Evolutionary conservation across 2,113 vertebrate genomes (phyloP).

Genomic region (Labeo rohita): DNA sequence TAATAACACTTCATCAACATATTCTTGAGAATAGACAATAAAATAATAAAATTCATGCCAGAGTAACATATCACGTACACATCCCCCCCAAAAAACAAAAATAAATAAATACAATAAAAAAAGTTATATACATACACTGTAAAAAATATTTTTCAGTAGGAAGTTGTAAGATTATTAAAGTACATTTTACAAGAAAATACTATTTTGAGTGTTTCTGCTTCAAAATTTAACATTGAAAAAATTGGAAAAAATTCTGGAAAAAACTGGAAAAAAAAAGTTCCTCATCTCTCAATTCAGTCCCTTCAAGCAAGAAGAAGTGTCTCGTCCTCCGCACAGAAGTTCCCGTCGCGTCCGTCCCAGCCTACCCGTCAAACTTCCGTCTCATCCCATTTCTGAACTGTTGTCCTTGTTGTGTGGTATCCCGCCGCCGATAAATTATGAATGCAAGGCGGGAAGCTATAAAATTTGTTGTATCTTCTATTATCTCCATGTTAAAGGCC

Average conservation of each 20-base stretch:
- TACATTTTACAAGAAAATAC: neutral
- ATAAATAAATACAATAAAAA: no score
- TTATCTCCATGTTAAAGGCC: conserved; percentile 99
- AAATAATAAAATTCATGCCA: neutral
- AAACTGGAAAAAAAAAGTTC: neutral
- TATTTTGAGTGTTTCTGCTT: no score
- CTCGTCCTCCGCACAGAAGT: conserved; percentile 41
- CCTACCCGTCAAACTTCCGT: conserved; percentile 53
- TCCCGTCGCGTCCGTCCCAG: conserved; percentile 45
- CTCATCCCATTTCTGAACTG: conserved; percentile 52
- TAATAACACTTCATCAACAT: neutral
- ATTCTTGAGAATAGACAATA: neutral
- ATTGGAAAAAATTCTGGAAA: neutral
- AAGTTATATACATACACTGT: no score
- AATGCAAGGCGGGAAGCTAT: conserved; percentile 99
- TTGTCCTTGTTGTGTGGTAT: conserved; percentile 80
- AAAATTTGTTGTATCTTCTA: conserved; percentile 99
- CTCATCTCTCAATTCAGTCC: neutral
- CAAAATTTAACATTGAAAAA: no score
- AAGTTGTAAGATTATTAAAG: no score
- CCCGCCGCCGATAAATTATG: conserved; percentile 96
- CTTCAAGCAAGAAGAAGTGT: conserved; percentile 39
- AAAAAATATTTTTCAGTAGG: no score
- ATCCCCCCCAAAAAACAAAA: neutral
- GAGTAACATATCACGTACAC: neutral